Conservation (phyloP, 2,888 invertebrate species). For the Aphidius colemani region DNA sequence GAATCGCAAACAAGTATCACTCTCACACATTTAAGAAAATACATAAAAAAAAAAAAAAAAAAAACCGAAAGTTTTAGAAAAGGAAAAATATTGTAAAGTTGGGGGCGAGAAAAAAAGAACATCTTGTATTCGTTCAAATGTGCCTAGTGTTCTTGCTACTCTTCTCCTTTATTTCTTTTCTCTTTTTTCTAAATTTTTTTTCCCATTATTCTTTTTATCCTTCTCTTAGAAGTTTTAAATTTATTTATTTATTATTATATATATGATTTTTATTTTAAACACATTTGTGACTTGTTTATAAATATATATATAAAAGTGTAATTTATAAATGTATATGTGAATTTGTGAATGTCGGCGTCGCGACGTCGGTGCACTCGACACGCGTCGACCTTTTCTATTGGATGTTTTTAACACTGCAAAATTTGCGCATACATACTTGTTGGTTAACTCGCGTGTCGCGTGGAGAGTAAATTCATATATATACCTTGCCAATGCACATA, state of each 20-base stretch:
- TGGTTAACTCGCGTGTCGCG: conserved; percentile 25
- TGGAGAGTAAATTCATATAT: conserved; percentile 9
- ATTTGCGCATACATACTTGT: conserved; percentile 18
- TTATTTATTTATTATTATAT: background rate
- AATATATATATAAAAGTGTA: conserved; percentile 11
- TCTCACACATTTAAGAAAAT: too few relatives aligned
- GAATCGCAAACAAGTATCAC: conserved; percentile 2
- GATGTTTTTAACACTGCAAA: conserved; percentile 14
- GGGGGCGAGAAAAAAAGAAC: background rate
- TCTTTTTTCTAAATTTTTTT: too few relatives aligned
- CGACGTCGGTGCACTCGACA: conserved; percentile 30
- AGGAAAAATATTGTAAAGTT: background rate
- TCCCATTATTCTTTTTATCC: too few relatives aligned
- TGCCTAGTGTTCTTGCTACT: too few relatives aligned
- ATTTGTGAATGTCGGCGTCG: conserved; percentile 26
- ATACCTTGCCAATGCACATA: background rate
- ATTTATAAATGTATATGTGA: conserved; percentile 3
- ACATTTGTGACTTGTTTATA: conserved; percentile 3
- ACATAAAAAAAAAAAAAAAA: too few relatives aligned
- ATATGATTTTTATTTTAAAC: background rate
- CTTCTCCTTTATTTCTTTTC: too few relatives aligned
- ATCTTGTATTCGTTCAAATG: too few relatives aligned
- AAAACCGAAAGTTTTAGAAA: too few relatives aligned
- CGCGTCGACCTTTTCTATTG: conserved; percentile 25
- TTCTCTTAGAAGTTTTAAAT: too few relatives aligned